A percentile compares a stretch with the other conserved stretches of the same genome.
phyloP scores from a whole-genome alignment of 2,113 vertebrate genomes.

The Merops nubicus region DNA sequence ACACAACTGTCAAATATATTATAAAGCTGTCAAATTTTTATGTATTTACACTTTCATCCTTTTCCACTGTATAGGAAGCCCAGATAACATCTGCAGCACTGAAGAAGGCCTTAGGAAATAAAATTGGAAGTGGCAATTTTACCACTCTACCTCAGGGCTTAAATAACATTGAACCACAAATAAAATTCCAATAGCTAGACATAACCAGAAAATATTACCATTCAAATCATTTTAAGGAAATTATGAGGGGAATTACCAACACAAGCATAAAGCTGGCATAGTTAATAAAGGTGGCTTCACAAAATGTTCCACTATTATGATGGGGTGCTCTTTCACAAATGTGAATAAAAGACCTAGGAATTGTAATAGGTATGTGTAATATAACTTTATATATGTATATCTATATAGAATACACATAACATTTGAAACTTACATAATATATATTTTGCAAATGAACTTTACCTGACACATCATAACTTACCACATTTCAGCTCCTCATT shows the following conservation, averaged over 20 bases:
- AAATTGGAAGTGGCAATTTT: neutral
- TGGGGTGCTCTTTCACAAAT: neutral
- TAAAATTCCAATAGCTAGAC: neutral
- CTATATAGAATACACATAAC: neutral
- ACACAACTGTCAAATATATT: neutral
- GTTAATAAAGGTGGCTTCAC: neutral
- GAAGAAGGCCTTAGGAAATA: neutral
- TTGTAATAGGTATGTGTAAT: neutral
- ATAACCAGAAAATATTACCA: neutral
- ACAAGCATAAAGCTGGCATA: neutral
- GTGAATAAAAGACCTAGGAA: neutral
- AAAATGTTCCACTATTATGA: neutral
- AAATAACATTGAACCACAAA: neutral
- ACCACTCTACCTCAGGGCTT: neutral
- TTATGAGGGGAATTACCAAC: neutral
- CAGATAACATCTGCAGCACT: neutral
- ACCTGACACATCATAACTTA: neutral
- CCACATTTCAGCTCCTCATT: neutral
- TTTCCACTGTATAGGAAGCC: neutral
- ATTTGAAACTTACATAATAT: neutral
- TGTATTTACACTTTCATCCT: neutral
- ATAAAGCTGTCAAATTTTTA: neutral
- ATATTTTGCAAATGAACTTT: neutral
- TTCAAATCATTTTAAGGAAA: neutral
- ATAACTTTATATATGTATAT: neutral